Base-by-base conservation (phyloP, 2,113 vertebrate genomes). In the Puntigrus tetrazona region DNA sequence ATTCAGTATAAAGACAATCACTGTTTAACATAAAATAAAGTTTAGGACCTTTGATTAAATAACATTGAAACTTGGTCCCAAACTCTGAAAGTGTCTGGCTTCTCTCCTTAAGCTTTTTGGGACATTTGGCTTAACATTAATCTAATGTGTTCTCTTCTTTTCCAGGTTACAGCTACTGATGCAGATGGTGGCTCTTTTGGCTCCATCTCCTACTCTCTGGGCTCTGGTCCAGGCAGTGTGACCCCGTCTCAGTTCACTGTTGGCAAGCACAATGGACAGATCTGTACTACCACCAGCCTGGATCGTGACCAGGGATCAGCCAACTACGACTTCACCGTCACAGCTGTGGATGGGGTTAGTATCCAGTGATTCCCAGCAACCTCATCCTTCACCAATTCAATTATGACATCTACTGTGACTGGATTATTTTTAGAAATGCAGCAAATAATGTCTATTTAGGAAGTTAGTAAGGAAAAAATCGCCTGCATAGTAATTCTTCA, bases 301-400 rank as follows among this genome's bases (percentile, higher is more conserved):
- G 98, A 99, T 90, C 94, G 96, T 0, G 97, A 99, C 16, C 95
- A 97, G 87, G 98, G 97, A 38, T 93, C 92, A 0, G 81, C 94
- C 16, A 93, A 92, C 91, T 98, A 96, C 0, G 97, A 98, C 89
- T 98, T 98, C 89, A 96, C 96, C 0, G 91, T 99, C 90, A 97
- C 96, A 0, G 98, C 97, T 3, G 93, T 96, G 8, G 98, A 99
- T 20, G 98, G 98, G 96, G 98, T 99, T 88, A 97, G 96, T 85
- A 22, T 78, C 22, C 41, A 25, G 38, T 43, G 38, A 43, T 45
- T 74, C 31, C 11, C 45, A 50, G 73, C 43, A 50, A 8, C n/a
- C 45, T 5, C 45, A 47, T 75, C 73, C 25, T 25, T 70, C 3
- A 72, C 22, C 2, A 55, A 9, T 81, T 18, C 41, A 65, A 31